Conservation (phyloP, 2,888 invertebrate genomes). For the Neuroscelio doddi region DNA sequence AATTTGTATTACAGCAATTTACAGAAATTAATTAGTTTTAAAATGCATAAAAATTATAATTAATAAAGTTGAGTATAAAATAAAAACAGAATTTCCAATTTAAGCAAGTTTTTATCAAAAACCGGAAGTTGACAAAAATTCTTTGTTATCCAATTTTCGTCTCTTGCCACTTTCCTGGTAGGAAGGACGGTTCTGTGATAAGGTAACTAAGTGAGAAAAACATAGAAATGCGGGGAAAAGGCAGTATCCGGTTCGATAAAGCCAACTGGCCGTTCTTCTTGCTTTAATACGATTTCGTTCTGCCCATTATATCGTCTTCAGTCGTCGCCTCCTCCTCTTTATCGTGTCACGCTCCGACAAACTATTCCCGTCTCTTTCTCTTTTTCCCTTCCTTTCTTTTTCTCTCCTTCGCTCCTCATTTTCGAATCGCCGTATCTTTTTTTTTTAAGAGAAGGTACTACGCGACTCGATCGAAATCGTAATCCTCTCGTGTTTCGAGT, state of each 20-base stretch:
- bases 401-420: conserved; percentile 9
- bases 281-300: conserved; percentile 65
- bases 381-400: conserved; percentile 21
- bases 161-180: conserved; percentile 16
- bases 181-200: conserved; percentile 15
- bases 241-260: conserved; percentile 59
- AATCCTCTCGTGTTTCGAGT: conserved; percentile 55
- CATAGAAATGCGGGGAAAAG: conserved; percentile 35
- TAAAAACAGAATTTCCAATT: no score
- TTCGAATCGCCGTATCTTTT: conserved; percentile 27
- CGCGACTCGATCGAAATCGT: conserved; percentile 52
- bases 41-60: neutral
- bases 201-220: conserved; percentile 16
- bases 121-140: conserved; percentile 23
- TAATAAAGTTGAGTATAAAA: no score
- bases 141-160: conserved; percentile 28
- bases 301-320: conserved; percentile 59
- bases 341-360: conserved; percentile 52
- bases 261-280: conserved; percentile 56
- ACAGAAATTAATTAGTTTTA: no score
- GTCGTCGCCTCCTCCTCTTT: conserved; percentile 45
- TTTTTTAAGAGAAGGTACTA: conserved; percentile 40
- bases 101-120: no score
- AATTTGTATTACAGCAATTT: neutral
- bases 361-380: conserved; percentile 29